phyloP scores from a whole-genome alignment of 2,888 invertebrate species.

The Sycophila texana region DNA sequence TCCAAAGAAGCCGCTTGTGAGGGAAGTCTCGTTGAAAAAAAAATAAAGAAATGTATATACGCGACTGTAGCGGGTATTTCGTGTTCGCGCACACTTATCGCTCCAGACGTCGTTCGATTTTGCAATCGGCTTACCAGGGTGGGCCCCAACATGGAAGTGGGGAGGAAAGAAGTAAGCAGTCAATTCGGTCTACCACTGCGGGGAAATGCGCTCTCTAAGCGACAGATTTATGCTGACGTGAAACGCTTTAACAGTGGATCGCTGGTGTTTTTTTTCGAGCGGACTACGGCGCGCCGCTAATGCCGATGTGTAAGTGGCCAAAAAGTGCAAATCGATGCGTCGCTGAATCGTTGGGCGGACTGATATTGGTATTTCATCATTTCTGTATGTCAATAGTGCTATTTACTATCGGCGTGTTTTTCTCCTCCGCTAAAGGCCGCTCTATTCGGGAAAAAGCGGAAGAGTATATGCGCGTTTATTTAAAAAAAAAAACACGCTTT shows the following conservation, averaged over 20 bases:
- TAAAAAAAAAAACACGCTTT: too few species aligned
- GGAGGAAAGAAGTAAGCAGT: constrained; percentile 51
- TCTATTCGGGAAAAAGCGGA: too few species aligned
- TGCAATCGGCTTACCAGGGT: constrained; percentile 58
- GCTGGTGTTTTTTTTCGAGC: constrained; percentile 1
- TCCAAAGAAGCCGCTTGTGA: constrained; percentile 2
- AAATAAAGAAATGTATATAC: constrained; percentile 5
- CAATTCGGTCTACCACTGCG: constrained; percentile 16
- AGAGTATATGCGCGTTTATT: too few species aligned
- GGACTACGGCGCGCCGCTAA: background rate
- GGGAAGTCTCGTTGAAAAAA: background rate
- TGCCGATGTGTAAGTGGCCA: background rate
- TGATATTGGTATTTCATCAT: too few species aligned
- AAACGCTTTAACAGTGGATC: constrained; percentile 35
- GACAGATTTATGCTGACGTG: constrained; percentile 55
- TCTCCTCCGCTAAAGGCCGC: too few species aligned
- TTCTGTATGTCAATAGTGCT: too few species aligned
- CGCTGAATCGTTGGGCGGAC: too few species aligned
- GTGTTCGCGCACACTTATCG: constrained; percentile 56
- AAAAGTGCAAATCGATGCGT: too few species aligned
- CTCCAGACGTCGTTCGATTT: constrained; percentile 56
- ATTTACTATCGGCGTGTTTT: too few species aligned
- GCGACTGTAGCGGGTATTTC: constrained; percentile 51
- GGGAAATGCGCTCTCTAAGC: constrained; percentile 35
- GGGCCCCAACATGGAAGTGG: constrained; percentile 6